Percentiles rank a stretch among this genome's conserved stretches.
These are phyloP conservation scores for Nyctibius grandis DNA, from an alignment of 2,797 vertebrate genomes.

Conservation along the genomic window DNA sequence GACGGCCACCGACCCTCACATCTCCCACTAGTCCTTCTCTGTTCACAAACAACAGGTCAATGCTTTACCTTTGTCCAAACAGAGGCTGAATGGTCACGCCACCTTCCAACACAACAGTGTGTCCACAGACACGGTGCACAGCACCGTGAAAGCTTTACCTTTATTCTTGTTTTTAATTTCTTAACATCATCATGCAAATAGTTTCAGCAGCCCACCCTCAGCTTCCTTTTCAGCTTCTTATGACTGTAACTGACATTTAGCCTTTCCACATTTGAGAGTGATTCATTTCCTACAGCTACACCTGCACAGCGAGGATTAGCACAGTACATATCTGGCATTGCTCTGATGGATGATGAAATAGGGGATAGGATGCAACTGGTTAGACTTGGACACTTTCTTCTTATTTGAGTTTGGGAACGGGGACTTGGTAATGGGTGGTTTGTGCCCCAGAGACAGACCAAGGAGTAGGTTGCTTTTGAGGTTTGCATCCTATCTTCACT, in stretches of 20 bases:
- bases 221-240: background rate
- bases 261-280: background rate
- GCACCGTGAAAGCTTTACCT: background rate
- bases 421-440: fast-evolving
- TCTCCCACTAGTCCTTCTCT: no score
- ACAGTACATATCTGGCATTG: background rate
- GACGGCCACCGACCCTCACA: no score
- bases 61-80: background rate
- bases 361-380: background rate
- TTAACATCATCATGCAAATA: background rate
- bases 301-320: background rate
- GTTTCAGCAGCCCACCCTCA: background rate
- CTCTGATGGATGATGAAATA: background rate
- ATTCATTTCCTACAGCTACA: background rate
- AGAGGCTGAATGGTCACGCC: fast-evolving
- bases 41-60: no score
- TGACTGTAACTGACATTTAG: background rate
- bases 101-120: background rate
- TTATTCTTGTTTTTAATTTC: background rate
- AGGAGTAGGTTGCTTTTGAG: background rate
- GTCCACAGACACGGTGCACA: fast-evolving
- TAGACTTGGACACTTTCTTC: background rate
- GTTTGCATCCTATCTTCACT: background rate
- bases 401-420: background rate
- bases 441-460: background rate